Evolutionary conservation across 2,888 invertebrate genomes (phyloP), one percentile per base, ranked within the genome.

Genomic region (Dasysyrphus albostriatus): DNA sequence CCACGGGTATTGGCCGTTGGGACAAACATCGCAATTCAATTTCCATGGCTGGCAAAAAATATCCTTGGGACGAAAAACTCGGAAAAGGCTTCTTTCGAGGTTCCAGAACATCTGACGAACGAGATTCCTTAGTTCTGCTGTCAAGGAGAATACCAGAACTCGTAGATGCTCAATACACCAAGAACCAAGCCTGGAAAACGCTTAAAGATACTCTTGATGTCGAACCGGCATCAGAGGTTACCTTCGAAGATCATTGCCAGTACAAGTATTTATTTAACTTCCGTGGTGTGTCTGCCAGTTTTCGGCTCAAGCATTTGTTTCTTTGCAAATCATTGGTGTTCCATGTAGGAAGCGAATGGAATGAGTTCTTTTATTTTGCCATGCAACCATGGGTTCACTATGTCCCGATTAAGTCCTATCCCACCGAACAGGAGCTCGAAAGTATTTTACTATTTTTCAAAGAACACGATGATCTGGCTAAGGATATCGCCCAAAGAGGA

Each of bases 161-260:
- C 24, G 96, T 97, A 0, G 97, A 99, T 93, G 99, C 99, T 1
- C 95, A 96, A 88, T 99, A 98, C 91, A 99, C 99, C 0, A 99
- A 98, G 93, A 99, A 99, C 93, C 99, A 99, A 93, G 99, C 98
- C 0, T 99, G 98, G 98, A 98, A 97, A 93, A 98, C 98, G 6
- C 96, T 96, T 88, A 95, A 98, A 95, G 99, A 99, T 90, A 99
- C 98, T 0, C 93, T 99, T 10, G 94, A 96, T 90, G 95, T 94
- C 14, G 94, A 96, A 32, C 97, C 99, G 65, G 98, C 98, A 0
- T 90, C 94, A 76, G 98, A 98, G 93, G 96, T 98, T 0, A 94
- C 96, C 0, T 95, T 99, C 89, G 97, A 98, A 93, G 96, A 97
- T 12, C 99, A 99, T 92, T 99, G 99, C 93, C 95, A 95, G 92